Conservation (phyloP, 2,113 vertebrate species). For the Pseudolaguvia tuberculata region DNA sequence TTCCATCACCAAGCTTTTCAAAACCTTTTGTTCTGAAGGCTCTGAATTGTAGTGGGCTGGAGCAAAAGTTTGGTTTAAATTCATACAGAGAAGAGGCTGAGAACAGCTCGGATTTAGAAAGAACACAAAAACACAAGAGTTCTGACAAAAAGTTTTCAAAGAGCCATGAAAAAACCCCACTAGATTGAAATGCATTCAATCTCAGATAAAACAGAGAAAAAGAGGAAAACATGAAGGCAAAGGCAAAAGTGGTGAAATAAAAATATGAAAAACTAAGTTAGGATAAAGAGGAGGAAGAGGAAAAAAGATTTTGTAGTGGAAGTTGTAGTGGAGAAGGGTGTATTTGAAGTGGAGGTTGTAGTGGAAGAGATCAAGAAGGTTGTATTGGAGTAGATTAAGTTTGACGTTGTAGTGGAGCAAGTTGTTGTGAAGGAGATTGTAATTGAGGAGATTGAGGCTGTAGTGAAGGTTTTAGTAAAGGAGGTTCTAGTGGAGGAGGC, state of each 20-base stretch:
- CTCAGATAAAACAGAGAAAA: background rate
- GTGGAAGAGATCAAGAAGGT: too few species aligned
- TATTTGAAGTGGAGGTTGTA: too few species aligned
- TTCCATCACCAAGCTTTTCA: conserved; percentile 25
- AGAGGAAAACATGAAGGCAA: background rate
- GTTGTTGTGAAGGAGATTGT: too few species aligned
- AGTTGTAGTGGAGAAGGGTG: too few species aligned
- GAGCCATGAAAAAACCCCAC: background rate
- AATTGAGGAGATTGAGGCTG: too few species aligned
- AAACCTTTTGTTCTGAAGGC: background rate
- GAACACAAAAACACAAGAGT: background rate
- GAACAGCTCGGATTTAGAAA: background rate
- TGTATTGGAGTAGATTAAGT: too few species aligned
- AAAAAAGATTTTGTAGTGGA: too few species aligned
- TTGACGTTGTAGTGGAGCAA: too few species aligned
- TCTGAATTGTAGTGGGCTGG: conserved; percentile 26
- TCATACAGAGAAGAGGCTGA: conserved; percentile 28
- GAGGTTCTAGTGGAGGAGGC: too few species aligned
- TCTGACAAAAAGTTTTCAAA: background rate
- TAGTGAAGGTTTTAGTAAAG: too few species aligned
- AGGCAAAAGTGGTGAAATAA: background rate
- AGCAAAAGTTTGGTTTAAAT: conserved; percentile 37
- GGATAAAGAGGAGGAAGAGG: too few species aligned
- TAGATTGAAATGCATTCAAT: background rate
- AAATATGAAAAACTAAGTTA: too few species aligned